These are phyloP conservation scores for Pocillopora damicornis DNA, from an alignment of 64 coral and sea anemone species.

Conservation along the genomic window DNA sequence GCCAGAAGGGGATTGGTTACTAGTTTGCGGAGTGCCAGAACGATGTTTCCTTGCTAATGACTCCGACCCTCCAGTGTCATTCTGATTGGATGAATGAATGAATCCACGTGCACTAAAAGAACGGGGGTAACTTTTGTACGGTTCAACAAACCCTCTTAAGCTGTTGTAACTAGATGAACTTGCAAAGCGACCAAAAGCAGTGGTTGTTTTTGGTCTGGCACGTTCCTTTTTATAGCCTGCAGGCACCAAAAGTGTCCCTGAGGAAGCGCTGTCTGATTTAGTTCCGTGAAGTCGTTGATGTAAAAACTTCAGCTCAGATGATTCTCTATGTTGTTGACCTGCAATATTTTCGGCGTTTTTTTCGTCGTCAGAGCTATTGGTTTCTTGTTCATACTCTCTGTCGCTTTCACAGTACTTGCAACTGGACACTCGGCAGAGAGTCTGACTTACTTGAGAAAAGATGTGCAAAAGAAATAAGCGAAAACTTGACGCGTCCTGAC, in stretches of 20 bases:
- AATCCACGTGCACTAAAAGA: background rate
- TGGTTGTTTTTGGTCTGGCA: background rate
- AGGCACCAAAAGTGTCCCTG: background rate
- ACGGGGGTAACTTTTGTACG: background rate
- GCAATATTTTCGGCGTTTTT: background rate
- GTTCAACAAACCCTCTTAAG: background rate
- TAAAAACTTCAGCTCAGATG: background rate
- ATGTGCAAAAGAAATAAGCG: constrained; percentile 13
- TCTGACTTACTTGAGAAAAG: constrained; percentile 16
- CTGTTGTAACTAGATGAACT: background rate
- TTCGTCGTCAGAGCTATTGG: background rate
- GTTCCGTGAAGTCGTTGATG: constrained; percentile 22
- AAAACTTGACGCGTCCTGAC: constrained; percentile 2
- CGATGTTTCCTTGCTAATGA: background rate
- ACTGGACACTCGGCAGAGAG: background rate
- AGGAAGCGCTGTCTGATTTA: background rate
- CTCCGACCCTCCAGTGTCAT: background rate
- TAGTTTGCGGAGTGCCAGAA: background rate
- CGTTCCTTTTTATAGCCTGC: background rate
- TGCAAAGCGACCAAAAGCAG: background rate
- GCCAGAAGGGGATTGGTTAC: background rate
- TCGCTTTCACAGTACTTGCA: constrained; percentile 1
- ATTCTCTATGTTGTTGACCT: background rate
- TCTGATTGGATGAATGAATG: background rate
- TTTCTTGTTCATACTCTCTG: background rate